A percentile compares a stretch with the other conserved stretches of the same genome.
Evolutionary conservation across 2,888 invertebrate genomes (phyloP).

Genomic region (Lasioglossum lativentre): DNA sequence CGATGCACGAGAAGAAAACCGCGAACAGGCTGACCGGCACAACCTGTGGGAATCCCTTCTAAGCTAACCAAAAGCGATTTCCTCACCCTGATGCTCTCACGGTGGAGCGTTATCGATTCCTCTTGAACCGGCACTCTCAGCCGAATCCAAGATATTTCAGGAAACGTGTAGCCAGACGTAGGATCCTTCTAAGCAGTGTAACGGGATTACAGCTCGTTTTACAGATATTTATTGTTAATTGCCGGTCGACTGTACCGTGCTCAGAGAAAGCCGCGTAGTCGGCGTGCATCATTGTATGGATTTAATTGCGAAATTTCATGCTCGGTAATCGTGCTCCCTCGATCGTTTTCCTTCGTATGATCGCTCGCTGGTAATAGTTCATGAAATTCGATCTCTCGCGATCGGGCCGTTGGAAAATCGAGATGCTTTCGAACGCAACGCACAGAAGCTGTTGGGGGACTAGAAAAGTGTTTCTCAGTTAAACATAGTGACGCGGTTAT

Average conservation of each 20-base stretch:
- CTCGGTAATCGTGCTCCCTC: neutral
- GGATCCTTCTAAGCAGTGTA: neutral
- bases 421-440: too few species aligned
- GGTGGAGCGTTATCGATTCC: slow-evolving; percentile 22
- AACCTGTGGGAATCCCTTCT: neutral
- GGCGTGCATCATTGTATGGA: neutral
- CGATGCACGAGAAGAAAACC: slow-evolving; percentile 22
- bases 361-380: neutral
- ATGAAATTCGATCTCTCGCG: too few species aligned
- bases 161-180: neutral
- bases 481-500: neutral
- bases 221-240: neutral
- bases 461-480: neutral
- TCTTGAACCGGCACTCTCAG: slow-evolving; percentile 9
- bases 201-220: neutral
- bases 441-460: neutral
- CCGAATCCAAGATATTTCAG: neutral
- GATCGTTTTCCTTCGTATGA: neutral
- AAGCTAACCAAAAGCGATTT: neutral
- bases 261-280: too few species aligned
- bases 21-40: neutral
- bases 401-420: too few species aligned
- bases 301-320: slow-evolving; percentile 8
- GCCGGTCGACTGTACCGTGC: too few species aligned
- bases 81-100: neutral